These are phyloP conservation scores for Hyposoter didymator DNA, from an alignment of 2,888 invertebrate species.

Conservation along the genomic window DNA sequence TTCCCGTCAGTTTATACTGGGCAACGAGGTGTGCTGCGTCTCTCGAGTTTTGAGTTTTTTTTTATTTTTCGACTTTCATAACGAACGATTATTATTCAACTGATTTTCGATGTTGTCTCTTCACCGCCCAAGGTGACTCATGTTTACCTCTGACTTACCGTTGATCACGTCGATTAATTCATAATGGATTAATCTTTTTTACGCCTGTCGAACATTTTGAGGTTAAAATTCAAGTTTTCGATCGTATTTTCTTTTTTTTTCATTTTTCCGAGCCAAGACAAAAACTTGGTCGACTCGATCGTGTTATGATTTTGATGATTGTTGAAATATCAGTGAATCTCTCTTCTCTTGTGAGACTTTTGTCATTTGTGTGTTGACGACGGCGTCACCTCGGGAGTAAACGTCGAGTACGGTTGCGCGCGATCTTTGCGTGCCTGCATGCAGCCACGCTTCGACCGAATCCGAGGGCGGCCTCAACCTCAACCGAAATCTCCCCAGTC, in stretches of 20 bases:
- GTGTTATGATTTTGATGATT: not conserved
- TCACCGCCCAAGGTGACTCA: not conserved
- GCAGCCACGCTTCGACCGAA: constrained; percentile 38
- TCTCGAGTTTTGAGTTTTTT: not conserved
- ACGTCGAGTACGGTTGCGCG: constrained; percentile 12
- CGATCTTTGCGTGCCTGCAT: constrained; percentile 6
- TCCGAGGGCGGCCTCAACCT: constrained; percentile 8
- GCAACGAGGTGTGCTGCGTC: not conserved
- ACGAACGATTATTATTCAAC: not conserved
- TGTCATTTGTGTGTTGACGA: not conserved
- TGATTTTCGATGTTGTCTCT: not conserved
- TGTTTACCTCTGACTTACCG: not conserved
- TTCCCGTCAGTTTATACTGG: not conserved
- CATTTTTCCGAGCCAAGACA: not conserved
- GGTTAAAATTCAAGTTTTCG: not conserved
- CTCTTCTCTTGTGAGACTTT: not conserved
- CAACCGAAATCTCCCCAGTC: not conserved
- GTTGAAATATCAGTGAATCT: not conserved
- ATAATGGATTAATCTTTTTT: not conserved
- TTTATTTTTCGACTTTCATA: not conserved
- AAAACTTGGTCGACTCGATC: not conserved
- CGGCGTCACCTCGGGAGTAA: not conserved
- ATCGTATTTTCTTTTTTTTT: not conserved
- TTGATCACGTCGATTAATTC: not conserved
- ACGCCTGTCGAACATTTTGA: not conserved